Base-by-base conservation (phyloP, 2,797 vertebrate species). In the Poeciliopsis paucimaculata region DNA sequence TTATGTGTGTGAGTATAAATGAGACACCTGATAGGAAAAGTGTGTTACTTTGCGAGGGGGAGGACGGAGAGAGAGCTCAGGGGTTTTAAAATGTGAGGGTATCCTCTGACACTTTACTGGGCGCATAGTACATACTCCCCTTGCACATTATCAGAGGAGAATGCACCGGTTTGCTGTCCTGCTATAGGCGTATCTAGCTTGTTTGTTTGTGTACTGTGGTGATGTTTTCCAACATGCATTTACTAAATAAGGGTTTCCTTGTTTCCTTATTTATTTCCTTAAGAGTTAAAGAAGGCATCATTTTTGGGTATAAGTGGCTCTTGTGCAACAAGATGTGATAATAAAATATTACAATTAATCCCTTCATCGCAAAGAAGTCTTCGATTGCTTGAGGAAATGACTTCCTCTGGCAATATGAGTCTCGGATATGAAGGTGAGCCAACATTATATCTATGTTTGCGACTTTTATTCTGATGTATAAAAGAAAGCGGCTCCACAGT, bases 11-110 rank as follows among this genome's bases (percentile, higher is more conserved):
- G 20, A 0, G 62, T 28, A 64, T 11, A 64, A 76, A 84, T 77
- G 82, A 82, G 55, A 77, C 82, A 84, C 49, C 49, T 84, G 83
- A 90, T 70, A 75, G 83, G 66, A 84, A 84, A 85, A 78, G 76
- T 72, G 75, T 84, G 84, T 62, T 76, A 47, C 64, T 28, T 36
- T 10, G 70, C 66, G 68, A 18, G 28, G 26, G 36, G 43, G 55
- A 41, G 77, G 6, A 7, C 41, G 34, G 39, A 41, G 68, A 76
- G 77, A 6, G 0, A 16, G 66, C 66, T 12, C 57, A 36, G 26
- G 15, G 45, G 71, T 51, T 90, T 83, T 66, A 87, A 4, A 78
- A 86, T 55, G 83, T 51, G 66, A 78, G 47, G 45, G 8, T 73
- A 76, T 82, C 55, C 66, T 77, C 20, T 62, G 41, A 83, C 82